Conservation (phyloP, 1,140 invertebrate genomes). For the Drosophila elegans region DNA sequence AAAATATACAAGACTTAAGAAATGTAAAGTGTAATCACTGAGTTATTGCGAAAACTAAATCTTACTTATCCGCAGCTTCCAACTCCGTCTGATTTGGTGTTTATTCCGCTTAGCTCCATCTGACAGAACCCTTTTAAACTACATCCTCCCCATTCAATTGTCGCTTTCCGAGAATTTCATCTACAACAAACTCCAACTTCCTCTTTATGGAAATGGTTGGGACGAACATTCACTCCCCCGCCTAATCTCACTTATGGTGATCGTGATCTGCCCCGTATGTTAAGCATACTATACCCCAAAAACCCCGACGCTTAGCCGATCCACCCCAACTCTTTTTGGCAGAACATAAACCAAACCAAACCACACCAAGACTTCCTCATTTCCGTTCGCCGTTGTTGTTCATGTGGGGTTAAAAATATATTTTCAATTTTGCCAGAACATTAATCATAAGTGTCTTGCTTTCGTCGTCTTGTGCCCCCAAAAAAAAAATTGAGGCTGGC, state of each 20-base stretch:
- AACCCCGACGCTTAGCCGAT: slow-evolving; percentile 8
- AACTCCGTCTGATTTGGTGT: not conserved
- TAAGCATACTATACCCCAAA: slow-evolving; percentile 43
- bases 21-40: too few species aligned
- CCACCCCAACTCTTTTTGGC: slow-evolving; percentile 71
- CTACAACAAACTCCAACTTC: slow-evolving; percentile 51
- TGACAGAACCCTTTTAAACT: not conserved
- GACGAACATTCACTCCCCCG: slow-evolving; percentile 12
- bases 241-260: slow-evolving; percentile 61
- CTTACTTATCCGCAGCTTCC: not conserved
- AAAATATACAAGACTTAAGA: not conserved
- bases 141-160: slow-evolving; percentile 29
- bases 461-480: slow-evolving; percentile 40
- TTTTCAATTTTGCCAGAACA: slow-evolving; percentile 80
- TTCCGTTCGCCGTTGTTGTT: slow-evolving; percentile 52
- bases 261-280: slow-evolving; percentile 60
- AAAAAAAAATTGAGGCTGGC: slow-evolving; percentile 47
- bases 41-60: too few species aligned
- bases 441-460: slow-evolving; percentile 74
- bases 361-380: slow-evolving; percentile 74
- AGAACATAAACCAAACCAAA: slow-evolving; percentile 80
- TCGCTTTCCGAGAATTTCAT: slow-evolving; percentile 50
- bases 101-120: not conserved
- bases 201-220: slow-evolving; percentile 29
- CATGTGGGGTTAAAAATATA: slow-evolving; percentile 64